Conservation (phyloP, 2,113 vertebrate species). For the Chiloscyllium plagiosum region DNA sequence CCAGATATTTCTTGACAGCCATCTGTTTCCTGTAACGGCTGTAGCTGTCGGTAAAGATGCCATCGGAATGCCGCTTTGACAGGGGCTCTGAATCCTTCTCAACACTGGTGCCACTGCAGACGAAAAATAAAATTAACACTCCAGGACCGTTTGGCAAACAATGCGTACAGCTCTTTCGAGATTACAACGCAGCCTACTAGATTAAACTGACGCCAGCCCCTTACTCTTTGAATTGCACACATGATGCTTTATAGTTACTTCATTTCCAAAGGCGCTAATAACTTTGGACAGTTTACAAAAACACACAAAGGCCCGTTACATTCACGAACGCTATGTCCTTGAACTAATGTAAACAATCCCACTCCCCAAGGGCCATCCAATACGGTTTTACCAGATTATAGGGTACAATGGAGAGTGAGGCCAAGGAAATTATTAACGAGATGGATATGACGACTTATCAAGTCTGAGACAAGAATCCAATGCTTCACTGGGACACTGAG, state of each 20-base stretch:
- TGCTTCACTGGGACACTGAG: conserved; percentile 40
- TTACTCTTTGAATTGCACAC: background rate
- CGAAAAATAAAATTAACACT: conserved; percentile 37
- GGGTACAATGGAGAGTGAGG: background rate
- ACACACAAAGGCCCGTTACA: background rate
- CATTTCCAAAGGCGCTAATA: background rate
- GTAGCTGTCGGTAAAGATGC: conserved; percentile 99
- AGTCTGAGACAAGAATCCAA: conserved; percentile 42
- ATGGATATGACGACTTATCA: background rate
- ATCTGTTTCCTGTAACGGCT: conserved; percentile 99
- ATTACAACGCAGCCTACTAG: background rate
- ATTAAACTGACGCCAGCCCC: background rate
- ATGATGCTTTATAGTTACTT: background rate
- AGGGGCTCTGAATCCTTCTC: conserved; percentile 81
- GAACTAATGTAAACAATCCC: background rate
- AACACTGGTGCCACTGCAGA: conserved; percentile 57
- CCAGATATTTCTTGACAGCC: conserved; percentile 99
- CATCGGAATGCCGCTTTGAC: conserved; percentile 93
- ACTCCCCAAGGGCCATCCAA: background rate
- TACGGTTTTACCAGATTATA: background rate
- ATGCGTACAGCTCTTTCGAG: background rate
- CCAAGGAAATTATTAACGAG: background rate
- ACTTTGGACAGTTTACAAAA: background rate
- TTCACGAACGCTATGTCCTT: background rate
- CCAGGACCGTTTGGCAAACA: background rate